phyloP scores from a whole-genome alignment of 1,140 invertebrate genomes.

The Caerostris darwini region DNA sequence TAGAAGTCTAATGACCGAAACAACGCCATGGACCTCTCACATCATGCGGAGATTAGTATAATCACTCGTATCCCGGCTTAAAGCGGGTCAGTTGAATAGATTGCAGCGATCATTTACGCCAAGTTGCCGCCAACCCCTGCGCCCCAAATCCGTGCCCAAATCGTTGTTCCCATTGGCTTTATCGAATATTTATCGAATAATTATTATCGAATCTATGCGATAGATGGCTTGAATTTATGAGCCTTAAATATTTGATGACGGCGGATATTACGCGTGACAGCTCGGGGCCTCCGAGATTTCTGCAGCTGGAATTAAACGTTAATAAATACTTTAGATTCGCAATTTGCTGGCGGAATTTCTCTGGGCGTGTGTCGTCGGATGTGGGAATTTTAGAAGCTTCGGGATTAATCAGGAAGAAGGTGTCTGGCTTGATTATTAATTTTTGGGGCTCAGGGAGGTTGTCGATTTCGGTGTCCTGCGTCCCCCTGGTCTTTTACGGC shows the following conservation, averaged over 20 bases:
- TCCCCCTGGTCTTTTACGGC: background rate
- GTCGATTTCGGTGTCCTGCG: background rate
- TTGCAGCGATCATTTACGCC: conserved; percentile 64
- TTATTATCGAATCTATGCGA: conserved; percentile 4
- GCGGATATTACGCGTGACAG: conserved; percentile 48
- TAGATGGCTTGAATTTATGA: conserved; percentile 36
- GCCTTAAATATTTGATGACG: conserved; percentile 63
- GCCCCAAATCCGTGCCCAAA: background rate
- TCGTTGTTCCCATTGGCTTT: conserved; percentile 40
- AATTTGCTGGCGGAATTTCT: background rate
- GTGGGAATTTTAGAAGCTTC: conserved; percentile 21
- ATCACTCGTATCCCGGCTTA: conserved; percentile 16
- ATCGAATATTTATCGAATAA: conserved; percentile 54
- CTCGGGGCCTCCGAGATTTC: conserved; percentile 35
- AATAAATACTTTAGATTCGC: conserved; percentile 49
- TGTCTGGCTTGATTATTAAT: conserved; percentile 22
- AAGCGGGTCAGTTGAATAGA: conserved; percentile 50
- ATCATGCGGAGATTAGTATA: conserved; percentile 16
- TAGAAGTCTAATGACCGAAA: conserved; percentile 41
- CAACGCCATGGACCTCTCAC: background rate
- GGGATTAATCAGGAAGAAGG: conserved; percentile 24
- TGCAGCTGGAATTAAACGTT: conserved; percentile 53
- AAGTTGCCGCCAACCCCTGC: background rate
- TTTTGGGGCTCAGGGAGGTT: background rate
- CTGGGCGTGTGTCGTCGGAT: background rate